A percentile compares a stretch with the other conserved stretches of the same genome.
phyloP scores from a whole-genome alignment of 1,140 invertebrate genomes.

The Heliconius hewitsoni region DNA sequence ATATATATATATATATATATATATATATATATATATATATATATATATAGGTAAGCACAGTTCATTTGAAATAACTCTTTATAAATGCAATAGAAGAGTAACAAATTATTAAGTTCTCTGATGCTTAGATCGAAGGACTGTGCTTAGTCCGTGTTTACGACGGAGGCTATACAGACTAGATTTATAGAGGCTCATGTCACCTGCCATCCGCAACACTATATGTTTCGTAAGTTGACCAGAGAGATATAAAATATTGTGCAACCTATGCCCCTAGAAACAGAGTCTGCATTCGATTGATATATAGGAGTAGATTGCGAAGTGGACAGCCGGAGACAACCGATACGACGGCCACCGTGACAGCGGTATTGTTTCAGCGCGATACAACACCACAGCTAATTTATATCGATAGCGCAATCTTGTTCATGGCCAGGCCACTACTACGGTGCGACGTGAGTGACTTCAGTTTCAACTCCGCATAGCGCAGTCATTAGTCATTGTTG shows the following conservation, averaged over 20 bases:
- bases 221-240: slow-evolving; percentile 48
- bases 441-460: slow-evolving; percentile 41
- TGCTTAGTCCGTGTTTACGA: slow-evolving; percentile 66
- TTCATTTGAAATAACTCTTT: neutral
- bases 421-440: slow-evolving; percentile 53
- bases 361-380: slow-evolving; percentile 71
- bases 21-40: neutral
- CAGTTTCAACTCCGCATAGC: slow-evolving; percentile 42
- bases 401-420: slow-evolving; percentile 74
- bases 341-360: slow-evolving; percentile 74
- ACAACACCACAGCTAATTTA: slow-evolving; percentile 75
- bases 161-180: slow-evolving; percentile 58
- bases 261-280: slow-evolving; percentile 40
- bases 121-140: slow-evolving; percentile 65
- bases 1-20: no score
- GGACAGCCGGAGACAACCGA: slow-evolving; percentile 66
- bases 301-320: slow-evolving; percentile 48
- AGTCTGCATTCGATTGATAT: slow-evolving; percentile 44
- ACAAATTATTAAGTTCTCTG: slow-evolving; percentile 55
- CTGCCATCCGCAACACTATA: slow-evolving; percentile 73
- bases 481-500: slow-evolving; percentile 43
- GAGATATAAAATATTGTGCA: slow-evolving; percentile 34
- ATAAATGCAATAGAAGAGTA: slow-evolving; percentile 29
- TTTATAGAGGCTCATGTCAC: slow-evolving; percentile 75
- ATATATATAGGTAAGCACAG: neutral